These are phyloP conservation scores for Oikopleura dioica DNA, from an alignment of 23 tunicate species.

Conservation along the genomic window DNA sequence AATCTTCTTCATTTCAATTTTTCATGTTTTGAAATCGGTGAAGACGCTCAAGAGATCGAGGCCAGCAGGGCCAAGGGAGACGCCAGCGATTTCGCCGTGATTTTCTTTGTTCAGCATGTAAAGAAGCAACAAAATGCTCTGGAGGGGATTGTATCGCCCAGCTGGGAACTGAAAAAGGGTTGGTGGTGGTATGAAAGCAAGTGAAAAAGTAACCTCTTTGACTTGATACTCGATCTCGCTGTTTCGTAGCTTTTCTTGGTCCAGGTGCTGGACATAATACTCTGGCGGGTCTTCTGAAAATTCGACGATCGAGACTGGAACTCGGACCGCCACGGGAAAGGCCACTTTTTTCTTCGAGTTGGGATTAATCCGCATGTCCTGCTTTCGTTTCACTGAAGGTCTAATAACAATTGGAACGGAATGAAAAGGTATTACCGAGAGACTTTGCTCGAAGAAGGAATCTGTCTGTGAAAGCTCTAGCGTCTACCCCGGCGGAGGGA, in stretches of 20 bases:
- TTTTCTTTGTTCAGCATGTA: background rate
- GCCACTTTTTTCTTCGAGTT: background rate
- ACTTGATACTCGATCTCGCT: background rate
- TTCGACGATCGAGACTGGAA: background rate
- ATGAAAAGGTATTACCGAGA: background rate
- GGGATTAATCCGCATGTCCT: background rate
- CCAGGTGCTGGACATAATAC: slow-evolving; percentile 8
- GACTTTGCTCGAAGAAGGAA: background rate
- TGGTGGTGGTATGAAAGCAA: background rate
- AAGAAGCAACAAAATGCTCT: background rate
- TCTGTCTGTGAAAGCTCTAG: background rate
- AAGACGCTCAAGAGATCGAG: background rate
- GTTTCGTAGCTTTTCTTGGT: too few species aligned
- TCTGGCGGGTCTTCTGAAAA: background rate
- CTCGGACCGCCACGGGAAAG: background rate
- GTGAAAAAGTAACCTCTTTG: slow-evolving; percentile 6
- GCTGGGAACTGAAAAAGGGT: background rate
- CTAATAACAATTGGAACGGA: background rate
- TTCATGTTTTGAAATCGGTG: background rate
- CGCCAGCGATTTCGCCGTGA: background rate
- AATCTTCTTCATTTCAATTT: too few species aligned
- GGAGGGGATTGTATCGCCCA: slow-evolving; percentile 3
- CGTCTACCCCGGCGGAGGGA: slow-evolving; percentile 6
- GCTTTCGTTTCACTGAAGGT: background rate
- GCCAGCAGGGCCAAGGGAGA: slow-evolving; percentile 8